Conservation (phyloP, 2,888 invertebrate genomes). For the Acanthosoma haemorrhoidale region DNA sequence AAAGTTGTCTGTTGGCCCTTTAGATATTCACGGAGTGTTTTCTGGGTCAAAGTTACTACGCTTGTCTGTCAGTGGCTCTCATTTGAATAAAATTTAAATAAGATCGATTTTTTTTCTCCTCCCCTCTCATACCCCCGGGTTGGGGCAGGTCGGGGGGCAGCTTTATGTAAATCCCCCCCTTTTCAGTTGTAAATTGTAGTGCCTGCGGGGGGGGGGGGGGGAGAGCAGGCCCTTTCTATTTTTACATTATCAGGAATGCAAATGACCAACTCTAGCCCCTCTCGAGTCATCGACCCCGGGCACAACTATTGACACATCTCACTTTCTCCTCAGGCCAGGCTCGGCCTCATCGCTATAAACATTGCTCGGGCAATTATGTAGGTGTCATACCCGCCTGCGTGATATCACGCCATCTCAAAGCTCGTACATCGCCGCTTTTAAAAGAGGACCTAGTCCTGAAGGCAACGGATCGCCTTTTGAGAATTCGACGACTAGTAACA, state of each 20-base stretch:
- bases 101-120: slow-evolving; percentile 40
- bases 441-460: no score
- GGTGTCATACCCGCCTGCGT: no score
- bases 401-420: no score
- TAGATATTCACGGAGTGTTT: slow-evolving; percentile 41
- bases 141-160: slow-evolving; percentile 36
- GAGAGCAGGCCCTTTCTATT: slow-evolving; percentile 26
- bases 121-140: slow-evolving; percentile 23
- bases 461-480: no score
- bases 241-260: slow-evolving; percentile 35
- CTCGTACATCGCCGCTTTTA: no score
- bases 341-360: no score
- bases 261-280: no score
- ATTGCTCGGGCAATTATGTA: no score
- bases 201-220: no score
- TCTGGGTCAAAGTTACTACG: slow-evolving; percentile 42
- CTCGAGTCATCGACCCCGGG: slow-evolving; percentile 13
- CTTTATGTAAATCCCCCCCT: slow-evolving; percentile 35
- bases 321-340: slow-evolving; percentile 3
- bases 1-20: slow-evolving; percentile 41
- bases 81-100: slow-evolving; percentile 43
- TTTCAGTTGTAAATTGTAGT: no score
- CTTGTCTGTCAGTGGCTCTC: slow-evolving; percentile 40
- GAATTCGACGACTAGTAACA: no score
- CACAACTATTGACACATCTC: slow-evolving; percentile 27